Base-by-base conservation (phyloP, 2,113 vertebrate genomes). In the Semicossyphus pulcher region DNA sequence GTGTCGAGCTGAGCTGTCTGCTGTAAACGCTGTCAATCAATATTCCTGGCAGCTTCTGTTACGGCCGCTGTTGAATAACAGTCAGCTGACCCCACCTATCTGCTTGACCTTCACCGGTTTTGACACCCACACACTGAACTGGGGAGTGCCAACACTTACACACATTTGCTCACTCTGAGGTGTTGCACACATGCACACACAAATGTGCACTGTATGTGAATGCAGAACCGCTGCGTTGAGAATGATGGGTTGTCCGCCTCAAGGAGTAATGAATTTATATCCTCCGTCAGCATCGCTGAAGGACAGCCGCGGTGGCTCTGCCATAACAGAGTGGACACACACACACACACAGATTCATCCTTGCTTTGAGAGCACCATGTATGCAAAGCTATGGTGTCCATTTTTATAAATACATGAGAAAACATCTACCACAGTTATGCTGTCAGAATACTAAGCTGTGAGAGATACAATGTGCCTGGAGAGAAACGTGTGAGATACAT, bases 181-280 rank as follows among this genome's bases (percentile, higher is more conserved):
- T 53, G 32, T 41, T 53, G 57, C 52, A 48, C 52, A 74, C 70
- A 59, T 12, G 28, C 65, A 39, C 69, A 56, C 47, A 32, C 37
- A 70, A 56, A 54, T 56, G 54, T 67, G 64, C n/a, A 14, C 44
- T 31, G 26, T 75, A 28, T 71, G 20, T 59, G 47, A 70, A 75
- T 66, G 68, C 67, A 59, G 73, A 73, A 64, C 58, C 65, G 36
- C 47, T 39, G 26, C 72, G 54, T 63, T 61, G 74, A 69, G 72
- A 83, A 70, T 80, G 82, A 90, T 86, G 78, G 64, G 57, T 70
- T 83, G 83, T 89, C 80, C 78, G 41, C 78, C 88, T 80, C 69
- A 66, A 45, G 62, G 53, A 74, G 65, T 84, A 89, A 89, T 89
- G 67, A 84, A 90, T 88, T 74, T 85, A 88, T 82, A 78, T 80